phyloP scores from a whole-genome alignment of 1,140 invertebrate genomes.

The Wasmannia auropunctata region DNA sequence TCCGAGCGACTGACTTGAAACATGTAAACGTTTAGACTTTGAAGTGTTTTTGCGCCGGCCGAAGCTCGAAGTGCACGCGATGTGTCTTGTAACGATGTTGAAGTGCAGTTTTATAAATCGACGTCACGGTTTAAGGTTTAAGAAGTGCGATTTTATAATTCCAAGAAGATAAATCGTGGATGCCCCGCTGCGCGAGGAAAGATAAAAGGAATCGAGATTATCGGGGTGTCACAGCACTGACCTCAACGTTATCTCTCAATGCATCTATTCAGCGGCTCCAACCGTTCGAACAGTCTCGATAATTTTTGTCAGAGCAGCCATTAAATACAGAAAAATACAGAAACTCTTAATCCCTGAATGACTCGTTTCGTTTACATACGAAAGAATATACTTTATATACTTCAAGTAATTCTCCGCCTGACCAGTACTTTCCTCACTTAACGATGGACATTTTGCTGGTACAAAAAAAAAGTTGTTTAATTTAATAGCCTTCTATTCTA shows the following conservation, averaged over 20 bases:
- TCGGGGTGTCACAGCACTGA: not conserved
- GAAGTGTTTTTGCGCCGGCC: not conserved
- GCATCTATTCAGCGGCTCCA: not conserved
- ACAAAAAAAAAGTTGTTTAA: not conserved
- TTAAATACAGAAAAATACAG: not conserved
- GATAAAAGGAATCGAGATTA: slow-evolving; percentile 27
- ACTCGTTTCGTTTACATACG: not conserved
- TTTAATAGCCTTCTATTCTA: not conserved
- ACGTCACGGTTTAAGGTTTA: not conserved
- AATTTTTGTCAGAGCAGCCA: not conserved
- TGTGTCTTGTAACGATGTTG: not conserved
- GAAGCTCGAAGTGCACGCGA: not conserved
- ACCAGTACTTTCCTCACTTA: not conserved
- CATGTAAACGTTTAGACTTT: not conserved
- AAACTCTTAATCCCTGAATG: not conserved
- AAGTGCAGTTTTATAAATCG: not conserved
- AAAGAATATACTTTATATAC: too few relatives aligned
- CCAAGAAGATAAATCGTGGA: not conserved
- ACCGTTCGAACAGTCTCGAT: not conserved
- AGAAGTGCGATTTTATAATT: not conserved
- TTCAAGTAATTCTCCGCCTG: not conserved
- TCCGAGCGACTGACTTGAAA: not conserved
- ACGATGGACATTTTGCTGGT: not conserved
- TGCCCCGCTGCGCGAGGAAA: not conserved
- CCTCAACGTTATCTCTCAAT: slow-evolving; percentile 24